Evolutionary conservation across 1,140 invertebrate species (phyloP).

Genomic region (Lepeophtheirus salmonis): DNA sequence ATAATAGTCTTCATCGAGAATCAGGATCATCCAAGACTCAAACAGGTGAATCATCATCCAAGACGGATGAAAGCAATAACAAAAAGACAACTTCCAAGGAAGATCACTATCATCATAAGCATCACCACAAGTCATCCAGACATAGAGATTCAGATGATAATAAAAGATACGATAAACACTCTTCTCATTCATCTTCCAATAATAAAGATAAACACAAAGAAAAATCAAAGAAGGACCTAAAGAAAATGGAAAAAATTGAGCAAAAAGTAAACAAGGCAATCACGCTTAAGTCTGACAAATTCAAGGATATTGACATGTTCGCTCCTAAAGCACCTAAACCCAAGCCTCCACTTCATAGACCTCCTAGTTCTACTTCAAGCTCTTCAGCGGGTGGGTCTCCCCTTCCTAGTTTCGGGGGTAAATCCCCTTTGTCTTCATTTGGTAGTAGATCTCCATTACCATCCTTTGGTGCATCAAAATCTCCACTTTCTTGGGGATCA

Average conservation of each 20-base stretch:
- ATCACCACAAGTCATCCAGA: background rate
- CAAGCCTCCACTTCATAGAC: background rate
- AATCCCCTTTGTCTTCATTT: background rate
- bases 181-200: background rate
- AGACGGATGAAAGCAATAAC: background rate
- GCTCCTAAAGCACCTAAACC: constrained; percentile 3
- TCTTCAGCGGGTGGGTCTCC: background rate
- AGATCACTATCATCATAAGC: background rate
- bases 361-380: background rate
- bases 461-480: background rate
- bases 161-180: no score
- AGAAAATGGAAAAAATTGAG: background rate
- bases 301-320: background rate
- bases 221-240: background rate
- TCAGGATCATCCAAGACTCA: no score
- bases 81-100: background rate
- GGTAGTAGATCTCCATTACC: background rate
- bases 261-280: background rate
- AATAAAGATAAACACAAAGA: background rate
- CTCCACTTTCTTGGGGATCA: background rate
- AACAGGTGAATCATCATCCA: no score
- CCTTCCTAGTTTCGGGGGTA: background rate
- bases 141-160: background rate
- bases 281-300: constrained; percentile 2
- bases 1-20: no score